A percentile compares a stretch with the other conserved stretches of the same genome.
Evolutionary conservation across 2,888 invertebrate species (phyloP).

Genomic region (Adelognathus sp.): DNA sequence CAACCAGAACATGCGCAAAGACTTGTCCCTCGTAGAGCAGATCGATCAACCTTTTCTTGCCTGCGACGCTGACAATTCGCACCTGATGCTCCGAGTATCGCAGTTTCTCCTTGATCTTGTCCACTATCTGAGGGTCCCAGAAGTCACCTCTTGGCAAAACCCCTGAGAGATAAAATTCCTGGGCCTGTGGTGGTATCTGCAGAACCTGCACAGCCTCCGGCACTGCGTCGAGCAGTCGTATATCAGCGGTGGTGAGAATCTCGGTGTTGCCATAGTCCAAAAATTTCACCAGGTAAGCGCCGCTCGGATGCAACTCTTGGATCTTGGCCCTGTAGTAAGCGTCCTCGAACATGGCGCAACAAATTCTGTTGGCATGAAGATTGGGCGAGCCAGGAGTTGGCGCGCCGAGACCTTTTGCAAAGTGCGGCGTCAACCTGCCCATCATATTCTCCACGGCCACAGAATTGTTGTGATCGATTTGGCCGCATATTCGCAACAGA

Average conservation of each 20-base stretch:
- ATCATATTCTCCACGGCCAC: slow-evolving; percentile 83
- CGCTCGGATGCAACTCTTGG: slow-evolving; percentile 81
- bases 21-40: slow-evolving; percentile 67
- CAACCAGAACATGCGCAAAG: slow-evolving; percentile 68
- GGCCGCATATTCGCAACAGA: slow-evolving; percentile 88
- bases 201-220: slow-evolving; percentile 80
- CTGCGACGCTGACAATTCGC: slow-evolving; percentile 7
- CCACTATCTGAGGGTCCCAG: slow-evolving; percentile 83
- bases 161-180: slow-evolving; percentile 84
- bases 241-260: slow-evolving; percentile 84
- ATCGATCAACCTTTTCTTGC: slow-evolving; percentile 66
- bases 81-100: slow-evolving; percentile 80
- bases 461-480: slow-evolving; percentile 83
- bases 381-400: slow-evolving; percentile 66
- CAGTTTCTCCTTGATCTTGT: slow-evolving; percentile 79
- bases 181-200: slow-evolving; percentile 83
- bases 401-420: slow-evolving; percentile 80
- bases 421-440: slow-evolving; percentile 78
- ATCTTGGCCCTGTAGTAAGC: slow-evolving; percentile 86
- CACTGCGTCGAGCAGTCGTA: slow-evolving; percentile 84
- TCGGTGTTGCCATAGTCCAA: slow-evolving; percentile 87
- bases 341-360: slow-evolving; percentile 87
- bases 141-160: slow-evolving; percentile 82
- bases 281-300: slow-evolving; percentile 86
- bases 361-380: slow-evolving; percentile 83